These are phyloP conservation scores for Bugulina stolonifera DNA, from an alignment of 2,888 invertebrate species.

Conservation along the genomic window DNA sequence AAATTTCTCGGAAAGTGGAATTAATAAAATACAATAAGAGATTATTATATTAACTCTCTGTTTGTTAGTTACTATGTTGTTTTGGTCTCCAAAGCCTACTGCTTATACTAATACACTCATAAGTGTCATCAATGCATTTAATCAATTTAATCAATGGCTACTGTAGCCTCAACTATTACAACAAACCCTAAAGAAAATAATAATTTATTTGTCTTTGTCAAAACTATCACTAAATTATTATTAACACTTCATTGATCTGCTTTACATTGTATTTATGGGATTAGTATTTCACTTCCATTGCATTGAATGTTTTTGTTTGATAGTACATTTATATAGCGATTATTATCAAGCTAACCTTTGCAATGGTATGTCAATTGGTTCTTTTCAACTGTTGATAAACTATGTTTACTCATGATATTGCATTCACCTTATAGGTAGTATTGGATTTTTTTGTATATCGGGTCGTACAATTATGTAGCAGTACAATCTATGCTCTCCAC, in stretches of 20 bases:
- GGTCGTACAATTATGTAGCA: background rate
- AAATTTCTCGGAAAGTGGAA: too few species aligned
- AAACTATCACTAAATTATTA: background rate
- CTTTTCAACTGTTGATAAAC: background rate
- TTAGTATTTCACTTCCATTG: background rate
- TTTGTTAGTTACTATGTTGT: too few species aligned
- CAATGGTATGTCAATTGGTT: constrained; percentile 6
- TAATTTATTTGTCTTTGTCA: background rate
- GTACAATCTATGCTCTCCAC: background rate
- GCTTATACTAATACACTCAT: too few species aligned
- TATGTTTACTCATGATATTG: constrained; percentile 4
- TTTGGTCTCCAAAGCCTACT: too few species aligned
- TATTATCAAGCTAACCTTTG: background rate
- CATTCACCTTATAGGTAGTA: background rate
- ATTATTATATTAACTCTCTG: too few species aligned
- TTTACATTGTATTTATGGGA: background rate
- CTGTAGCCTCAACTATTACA: background rate
- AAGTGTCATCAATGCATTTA: too few species aligned
- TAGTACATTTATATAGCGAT: background rate
- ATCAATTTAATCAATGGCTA: background rate
- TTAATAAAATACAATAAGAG: too few species aligned
- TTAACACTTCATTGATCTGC: constrained; percentile 5
- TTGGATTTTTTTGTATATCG: background rate
- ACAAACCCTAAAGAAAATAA: background rate
- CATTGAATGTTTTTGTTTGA: background rate